Conservation (phyloP, 2,888 invertebrate species). For the Cataglyphis rosenhaueri region DNA sequence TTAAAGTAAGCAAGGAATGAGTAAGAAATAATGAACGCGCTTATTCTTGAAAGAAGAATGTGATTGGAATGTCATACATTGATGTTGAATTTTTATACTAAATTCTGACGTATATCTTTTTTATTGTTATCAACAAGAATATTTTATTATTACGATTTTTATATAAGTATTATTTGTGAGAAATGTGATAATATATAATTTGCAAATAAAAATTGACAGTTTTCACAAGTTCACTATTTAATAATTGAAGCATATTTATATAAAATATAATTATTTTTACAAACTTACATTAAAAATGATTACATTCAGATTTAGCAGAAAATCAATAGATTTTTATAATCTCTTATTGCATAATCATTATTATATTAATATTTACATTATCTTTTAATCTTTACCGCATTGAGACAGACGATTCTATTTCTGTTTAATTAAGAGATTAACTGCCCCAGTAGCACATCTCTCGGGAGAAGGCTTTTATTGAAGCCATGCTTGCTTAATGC, state of each 20-base stretch:
- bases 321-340: not conserved
- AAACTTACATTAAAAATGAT: not conserved
- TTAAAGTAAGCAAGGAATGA: slow-evolving; percentile 2
- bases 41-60: slow-evolving; percentile 6
- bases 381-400: not conserved
- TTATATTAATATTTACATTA: not conserved
- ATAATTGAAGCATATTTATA: not conserved
- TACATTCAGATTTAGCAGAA: slow-evolving; percentile 4
- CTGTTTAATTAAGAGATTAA: not conserved
- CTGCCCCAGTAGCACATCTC: not conserved
- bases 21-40: not conserved
- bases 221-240: not conserved
- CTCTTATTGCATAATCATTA: not conserved
- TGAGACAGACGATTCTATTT: not conserved
- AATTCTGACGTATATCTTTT: not conserved
- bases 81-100: not conserved
- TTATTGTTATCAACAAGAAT: not conserved
- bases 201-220: not conserved
- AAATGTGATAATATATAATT: not conserved
- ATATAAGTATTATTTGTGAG: not conserved
- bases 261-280: slow-evolving; percentile 18
- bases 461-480: not conserved
- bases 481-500: not conserved
- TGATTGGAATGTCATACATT: not conserved
- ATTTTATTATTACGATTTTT: not conserved